Conservation (phyloP, 2,797 vertebrate genomes). For the Alectoris magna region DNA sequence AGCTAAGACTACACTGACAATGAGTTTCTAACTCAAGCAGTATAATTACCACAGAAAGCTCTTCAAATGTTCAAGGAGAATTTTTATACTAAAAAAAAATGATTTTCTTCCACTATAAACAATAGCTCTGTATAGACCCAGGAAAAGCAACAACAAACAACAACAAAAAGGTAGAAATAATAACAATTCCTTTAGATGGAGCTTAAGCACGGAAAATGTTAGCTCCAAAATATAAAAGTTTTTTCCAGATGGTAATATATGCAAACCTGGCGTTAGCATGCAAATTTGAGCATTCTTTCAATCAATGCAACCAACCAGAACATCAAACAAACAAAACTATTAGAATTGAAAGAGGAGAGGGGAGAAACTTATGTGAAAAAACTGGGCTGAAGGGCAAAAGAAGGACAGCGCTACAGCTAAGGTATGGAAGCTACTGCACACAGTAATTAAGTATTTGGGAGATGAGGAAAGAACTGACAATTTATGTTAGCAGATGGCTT, state of each 20-base stretch:
- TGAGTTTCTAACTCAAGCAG: background rate
- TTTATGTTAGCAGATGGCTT: background rate
- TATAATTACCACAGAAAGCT: background rate
- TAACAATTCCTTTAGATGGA: background rate
- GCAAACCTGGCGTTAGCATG: background rate
- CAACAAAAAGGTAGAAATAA: background rate
- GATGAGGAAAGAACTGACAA: background rate
- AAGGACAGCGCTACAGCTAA: background rate
- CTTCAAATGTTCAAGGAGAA: background rate
- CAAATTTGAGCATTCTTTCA: constrained; percentile 11
- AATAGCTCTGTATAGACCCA: background rate
- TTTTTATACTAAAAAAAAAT: background rate
- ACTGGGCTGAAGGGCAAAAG: constrained; percentile 1
- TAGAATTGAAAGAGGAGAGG: background rate
- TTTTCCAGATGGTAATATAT: background rate
- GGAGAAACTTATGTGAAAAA: background rate
- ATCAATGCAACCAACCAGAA: constrained; percentile 1
- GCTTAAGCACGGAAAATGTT: background rate
- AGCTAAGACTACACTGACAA: background rate
- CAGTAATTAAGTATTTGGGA: background rate
- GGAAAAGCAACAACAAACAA: background rate
- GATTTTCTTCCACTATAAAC: background rate
- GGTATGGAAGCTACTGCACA: background rate
- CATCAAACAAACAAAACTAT: constrained; percentile 17
- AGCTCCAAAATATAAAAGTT: background rate